Evolutionary conservation across 2,797 vertebrate genomes (phyloP).

Genomic region (Poecilia velifera): DNA sequence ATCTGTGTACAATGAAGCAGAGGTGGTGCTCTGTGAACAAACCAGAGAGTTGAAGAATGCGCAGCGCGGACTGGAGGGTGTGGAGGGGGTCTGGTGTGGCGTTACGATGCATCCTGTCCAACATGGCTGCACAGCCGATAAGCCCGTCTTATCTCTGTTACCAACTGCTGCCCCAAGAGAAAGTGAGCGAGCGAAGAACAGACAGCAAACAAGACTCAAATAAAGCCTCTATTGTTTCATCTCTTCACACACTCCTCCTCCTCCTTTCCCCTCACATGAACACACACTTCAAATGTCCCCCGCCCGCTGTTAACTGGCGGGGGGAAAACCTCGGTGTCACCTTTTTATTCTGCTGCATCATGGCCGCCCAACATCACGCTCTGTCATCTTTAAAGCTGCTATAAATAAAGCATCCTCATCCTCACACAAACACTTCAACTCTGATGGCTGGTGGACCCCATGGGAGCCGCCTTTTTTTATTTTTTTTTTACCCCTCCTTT

Average conservation of each 20-base stretch:
- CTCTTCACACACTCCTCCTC: slow-evolving; percentile 31
- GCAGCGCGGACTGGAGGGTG: slow-evolving; percentile 3
- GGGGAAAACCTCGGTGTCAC: slow-evolving; percentile 41
- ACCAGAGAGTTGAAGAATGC: slow-evolving; percentile 43
- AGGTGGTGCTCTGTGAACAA: slow-evolving; percentile 7
- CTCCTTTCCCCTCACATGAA: background rate
- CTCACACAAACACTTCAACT: slow-evolving; percentile 18
- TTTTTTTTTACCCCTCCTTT: slow-evolving; percentile 12
- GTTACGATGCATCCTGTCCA: slow-evolving; percentile 35
- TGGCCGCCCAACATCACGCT: slow-evolving; percentile 23
- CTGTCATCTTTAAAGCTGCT: slow-evolving; percentile 53
- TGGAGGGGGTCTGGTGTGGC: slow-evolving; percentile 13
- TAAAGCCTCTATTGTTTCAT: slow-evolving; percentile 66
- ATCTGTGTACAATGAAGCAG: slow-evolving; percentile 15
- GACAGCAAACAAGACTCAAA: slow-evolving; percentile 41
- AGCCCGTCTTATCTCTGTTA: slow-evolving; percentile 57
- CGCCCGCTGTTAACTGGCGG: slow-evolving; percentile 34
- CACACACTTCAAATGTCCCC: slow-evolving; percentile 41
- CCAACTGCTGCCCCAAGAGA: slow-evolving; percentile 48
- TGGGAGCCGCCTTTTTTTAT: slow-evolving; percentile 9
- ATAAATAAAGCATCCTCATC: slow-evolving; percentile 57
- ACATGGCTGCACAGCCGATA: slow-evolving; percentile 64
- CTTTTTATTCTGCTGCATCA: slow-evolving; percentile 46
- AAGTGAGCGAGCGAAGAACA: slow-evolving; percentile 34
- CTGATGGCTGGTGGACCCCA: slow-evolving; percentile 31